A percentile compares a stretch with the other conserved stretches of the same genome.
phyloP scores from a whole-genome alignment of 2,113 vertebrate species.

The Thryonomys swinderianus region DNA sequence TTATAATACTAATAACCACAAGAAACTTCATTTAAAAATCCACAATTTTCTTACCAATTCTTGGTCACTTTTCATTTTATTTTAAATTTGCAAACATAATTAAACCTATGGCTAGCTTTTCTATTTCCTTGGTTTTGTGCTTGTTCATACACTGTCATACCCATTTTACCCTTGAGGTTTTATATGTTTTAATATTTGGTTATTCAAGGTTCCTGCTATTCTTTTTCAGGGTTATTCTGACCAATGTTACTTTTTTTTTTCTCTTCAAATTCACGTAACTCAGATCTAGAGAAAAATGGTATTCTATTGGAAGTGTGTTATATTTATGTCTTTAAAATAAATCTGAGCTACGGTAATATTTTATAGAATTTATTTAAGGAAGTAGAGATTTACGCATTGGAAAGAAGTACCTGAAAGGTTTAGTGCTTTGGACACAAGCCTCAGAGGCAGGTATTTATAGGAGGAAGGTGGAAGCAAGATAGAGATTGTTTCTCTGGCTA shows the following conservation, averaged over 20 bases:
- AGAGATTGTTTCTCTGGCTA: not conserved
- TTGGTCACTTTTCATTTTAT: not conserved
- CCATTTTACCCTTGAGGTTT: not conserved
- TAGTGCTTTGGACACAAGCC: not conserved
- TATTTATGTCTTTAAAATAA: constrained; percentile 2
- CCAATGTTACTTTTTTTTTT: not conserved
- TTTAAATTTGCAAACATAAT: not conserved
- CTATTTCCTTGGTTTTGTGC: not conserved
- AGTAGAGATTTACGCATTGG: not conserved
- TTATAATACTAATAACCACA: not conserved
- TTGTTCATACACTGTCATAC: not conserved
- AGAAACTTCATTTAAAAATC: not conserved
- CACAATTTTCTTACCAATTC: not conserved
- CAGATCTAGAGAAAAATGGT: not conserved
- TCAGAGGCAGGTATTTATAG: not conserved
- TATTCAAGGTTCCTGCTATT: not conserved
- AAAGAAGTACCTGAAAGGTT: not conserved
- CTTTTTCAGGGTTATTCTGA: not conserved
- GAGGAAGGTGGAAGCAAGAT: not conserved
- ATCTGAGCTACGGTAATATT: not conserved
- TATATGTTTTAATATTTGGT: not conserved
- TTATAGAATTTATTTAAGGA: not conserved
- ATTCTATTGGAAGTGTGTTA: not conserved
- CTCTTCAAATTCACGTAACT: not conserved
- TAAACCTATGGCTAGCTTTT: not conserved